These are phyloP conservation scores for Terrapene triunguis DNA, from an alignment of 2,113 vertebrate genomes.

Conservation along the genomic window DNA sequence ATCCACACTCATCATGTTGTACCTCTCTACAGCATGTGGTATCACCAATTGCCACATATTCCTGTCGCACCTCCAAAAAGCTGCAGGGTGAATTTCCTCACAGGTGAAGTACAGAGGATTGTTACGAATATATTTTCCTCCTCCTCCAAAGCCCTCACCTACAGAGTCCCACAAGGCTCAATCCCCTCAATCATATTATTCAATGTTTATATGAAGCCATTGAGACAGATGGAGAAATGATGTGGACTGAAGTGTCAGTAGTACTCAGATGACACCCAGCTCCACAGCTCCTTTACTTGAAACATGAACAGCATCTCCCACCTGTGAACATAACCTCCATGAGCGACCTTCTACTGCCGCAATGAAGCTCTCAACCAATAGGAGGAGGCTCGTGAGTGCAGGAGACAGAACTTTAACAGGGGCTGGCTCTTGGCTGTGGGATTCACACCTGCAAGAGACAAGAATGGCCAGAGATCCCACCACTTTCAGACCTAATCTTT, in stretches of 20 bases:
- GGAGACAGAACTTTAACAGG: not conserved
- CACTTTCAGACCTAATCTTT: not conserved
- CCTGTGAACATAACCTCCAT: rapidly evolving
- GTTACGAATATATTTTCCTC: not conserved
- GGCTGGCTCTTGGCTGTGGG: not conserved
- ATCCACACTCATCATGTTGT: not conserved
- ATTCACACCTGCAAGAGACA: not conserved
- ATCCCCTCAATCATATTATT: not conserved
- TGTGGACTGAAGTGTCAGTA: not conserved
- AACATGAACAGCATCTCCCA: not conserved
- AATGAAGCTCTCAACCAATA: not conserved
- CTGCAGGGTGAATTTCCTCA: not conserved
- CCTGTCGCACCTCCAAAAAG: not conserved
- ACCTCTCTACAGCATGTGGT: not conserved
- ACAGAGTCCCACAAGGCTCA: not conserved
- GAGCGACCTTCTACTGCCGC: not conserved
- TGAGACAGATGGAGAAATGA: not conserved
- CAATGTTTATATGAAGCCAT: not conserved
- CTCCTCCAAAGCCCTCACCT: not conserved
- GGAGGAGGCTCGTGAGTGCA: not conserved
- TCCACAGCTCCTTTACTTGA: not conserved
- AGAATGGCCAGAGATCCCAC: not conserved
- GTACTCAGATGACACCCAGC: not conserved
- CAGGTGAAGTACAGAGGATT: rapidly evolving
- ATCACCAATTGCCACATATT: not conserved